These are phyloP conservation scores for Psittacara wagleri DNA, from an alignment of 2,113 vertebrate genomes.

Conservation along the genomic window DNA sequence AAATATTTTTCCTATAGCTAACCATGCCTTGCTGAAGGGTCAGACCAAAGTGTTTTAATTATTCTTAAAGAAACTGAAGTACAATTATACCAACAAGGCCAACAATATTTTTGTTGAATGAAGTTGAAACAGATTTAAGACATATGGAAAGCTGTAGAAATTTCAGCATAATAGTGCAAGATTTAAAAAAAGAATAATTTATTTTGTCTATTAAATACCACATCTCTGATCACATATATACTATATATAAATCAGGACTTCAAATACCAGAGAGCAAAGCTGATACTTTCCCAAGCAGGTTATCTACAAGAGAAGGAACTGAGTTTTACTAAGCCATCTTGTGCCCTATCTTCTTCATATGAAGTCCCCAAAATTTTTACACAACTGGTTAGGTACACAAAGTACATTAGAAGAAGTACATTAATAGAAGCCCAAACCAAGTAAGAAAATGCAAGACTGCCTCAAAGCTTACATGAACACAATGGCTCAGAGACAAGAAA, in stretches of 20 bases:
- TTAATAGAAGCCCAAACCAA: neutral
- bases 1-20: neutral
- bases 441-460: neutral
- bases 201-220: neutral
- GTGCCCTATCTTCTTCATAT: neutral
- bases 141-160: neutral
- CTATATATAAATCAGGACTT: neutral
- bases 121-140: neutral
- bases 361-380: neutral
- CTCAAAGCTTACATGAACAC: neutral
- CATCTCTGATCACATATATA: neutral
- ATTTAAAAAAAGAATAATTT: neutral
- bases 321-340: neutral
- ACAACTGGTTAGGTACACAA: neutral
- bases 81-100: neutral
- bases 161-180: neutral
- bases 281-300: neutral
- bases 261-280: neutral
- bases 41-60: neutral
- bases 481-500: neutral
- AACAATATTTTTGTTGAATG: neutral
- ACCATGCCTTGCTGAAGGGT: neutral
- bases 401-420: neutral
- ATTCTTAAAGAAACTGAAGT: neutral
- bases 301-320: neutral